A percentile compares a stretch with the other conserved stretches of the same genome.
Conservation (phyloP, 2,888 invertebrate genomes). For the Nymphalis urticae region DNA sequence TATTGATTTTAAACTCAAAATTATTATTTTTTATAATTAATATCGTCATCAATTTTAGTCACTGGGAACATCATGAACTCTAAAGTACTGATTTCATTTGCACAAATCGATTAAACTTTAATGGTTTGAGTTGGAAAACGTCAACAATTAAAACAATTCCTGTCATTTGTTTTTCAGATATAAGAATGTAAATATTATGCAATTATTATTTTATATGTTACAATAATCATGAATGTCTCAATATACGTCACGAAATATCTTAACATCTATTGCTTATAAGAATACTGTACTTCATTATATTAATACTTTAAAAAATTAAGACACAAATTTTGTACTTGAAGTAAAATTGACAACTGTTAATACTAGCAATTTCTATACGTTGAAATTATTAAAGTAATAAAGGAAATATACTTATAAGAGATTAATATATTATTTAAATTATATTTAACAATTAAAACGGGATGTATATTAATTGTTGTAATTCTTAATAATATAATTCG, state of each 20-base stretch:
- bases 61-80: too few relatives aligned
- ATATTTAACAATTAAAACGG: constrained; percentile 2
- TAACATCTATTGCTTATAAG: constrained; percentile 32
- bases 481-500: constrained; percentile 22
- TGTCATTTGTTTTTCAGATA: background rate
- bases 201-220: background rate
- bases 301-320: constrained; percentile 42
- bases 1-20: too few relatives aligned
- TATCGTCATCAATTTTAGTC: too few relatives aligned
- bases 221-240: constrained; percentile 12
- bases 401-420: background rate
- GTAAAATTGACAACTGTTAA: constrained; percentile 34
- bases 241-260: constrained; percentile 20
- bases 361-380: background rate
- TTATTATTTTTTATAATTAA: too few relatives aligned
- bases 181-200: background rate
- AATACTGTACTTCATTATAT: constrained; percentile 23
- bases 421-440: constrained; percentile 3
- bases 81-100: too few relatives aligned
- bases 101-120: too few relatives aligned
- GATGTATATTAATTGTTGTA: constrained; percentile 1
- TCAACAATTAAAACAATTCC: background rate
- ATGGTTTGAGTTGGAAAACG: too few relatives aligned
- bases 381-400: background rate
- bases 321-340: constrained; percentile 63